phyloP scores from a whole-genome alignment of 2,797 vertebrate species.

The Rhynchotus rufescens region DNA sequence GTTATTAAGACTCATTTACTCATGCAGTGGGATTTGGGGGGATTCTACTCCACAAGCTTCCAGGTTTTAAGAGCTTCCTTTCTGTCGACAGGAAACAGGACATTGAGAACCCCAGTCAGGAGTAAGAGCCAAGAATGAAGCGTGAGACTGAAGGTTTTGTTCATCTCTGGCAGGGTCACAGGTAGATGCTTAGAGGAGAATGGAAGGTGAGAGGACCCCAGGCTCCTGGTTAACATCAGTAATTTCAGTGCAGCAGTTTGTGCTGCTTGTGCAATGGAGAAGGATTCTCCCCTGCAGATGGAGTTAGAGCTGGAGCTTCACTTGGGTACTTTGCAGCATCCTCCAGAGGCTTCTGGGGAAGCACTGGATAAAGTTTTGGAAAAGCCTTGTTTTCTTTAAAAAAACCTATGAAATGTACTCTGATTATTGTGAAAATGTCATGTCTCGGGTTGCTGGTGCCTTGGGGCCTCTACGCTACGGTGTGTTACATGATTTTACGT shows the following conservation, averaged over 20 bases:
- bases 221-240: conserved; percentile 11
- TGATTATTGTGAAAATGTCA: background rate
- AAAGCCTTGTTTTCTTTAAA: background rate
- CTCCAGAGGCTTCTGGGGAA: conserved; percentile 26
- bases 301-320: background rate
- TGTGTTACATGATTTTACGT: background rate
- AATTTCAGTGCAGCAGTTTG: conserved; percentile 20
- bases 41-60: background rate
- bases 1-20: conserved; percentile 60
- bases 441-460: background rate
- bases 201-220: conserved; percentile 27
- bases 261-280: background rate
- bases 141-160: conserved; percentile 7
- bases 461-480: background rate
- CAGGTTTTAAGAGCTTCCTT: conserved; percentile 40
- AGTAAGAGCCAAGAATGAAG: background rate
- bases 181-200: conserved; percentile 9
- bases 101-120: background rate
- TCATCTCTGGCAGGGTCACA: conserved; percentile 36
- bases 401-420: background rate
- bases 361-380: conserved; percentile 10
- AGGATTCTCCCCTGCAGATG: background rate
- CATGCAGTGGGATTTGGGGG: conserved; percentile 1
- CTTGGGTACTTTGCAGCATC: background rate
- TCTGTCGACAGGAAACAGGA: conserved; percentile 27